phyloP scores from a whole-genome alignment of 2,113 vertebrate species.

The Oostethus manadensis region DNA sequence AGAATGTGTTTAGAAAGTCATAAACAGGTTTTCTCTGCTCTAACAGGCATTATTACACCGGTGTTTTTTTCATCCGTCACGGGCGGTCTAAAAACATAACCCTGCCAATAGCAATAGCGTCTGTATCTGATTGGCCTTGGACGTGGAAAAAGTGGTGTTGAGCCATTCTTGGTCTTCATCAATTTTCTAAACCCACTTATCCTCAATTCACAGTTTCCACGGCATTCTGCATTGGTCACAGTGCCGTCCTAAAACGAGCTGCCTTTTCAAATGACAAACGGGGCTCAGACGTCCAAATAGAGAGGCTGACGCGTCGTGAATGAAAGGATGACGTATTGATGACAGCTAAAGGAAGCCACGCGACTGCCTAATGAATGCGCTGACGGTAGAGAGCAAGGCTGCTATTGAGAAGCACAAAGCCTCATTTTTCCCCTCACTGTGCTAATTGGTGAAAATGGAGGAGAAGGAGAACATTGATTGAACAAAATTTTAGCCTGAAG shows the following conservation, averaged over 20 bases:
- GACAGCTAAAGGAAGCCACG: slow-evolving; percentile 19
- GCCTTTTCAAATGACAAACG: not conserved
- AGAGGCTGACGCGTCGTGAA: not conserved
- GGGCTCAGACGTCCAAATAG: not conserved
- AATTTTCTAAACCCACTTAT: not conserved
- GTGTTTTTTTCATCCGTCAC: no score
- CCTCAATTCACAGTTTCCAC: no score
- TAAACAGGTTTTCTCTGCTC: no score
- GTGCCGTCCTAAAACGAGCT: no score
- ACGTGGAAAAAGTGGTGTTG: no score
- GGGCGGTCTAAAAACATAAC: no score
- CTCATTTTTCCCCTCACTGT: not conserved
- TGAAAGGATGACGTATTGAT: slow-evolving; percentile 24
- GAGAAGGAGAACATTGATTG: not conserved
- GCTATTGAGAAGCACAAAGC: slow-evolving; percentile 21
- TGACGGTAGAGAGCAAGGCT: slow-evolving; percentile 4
- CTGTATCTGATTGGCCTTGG: no score
- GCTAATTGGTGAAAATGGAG: not conserved
- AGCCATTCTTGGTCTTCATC: no score
- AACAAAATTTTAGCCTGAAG: no score
- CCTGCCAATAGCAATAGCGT: no score
- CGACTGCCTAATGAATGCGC: slow-evolving; percentile 44
- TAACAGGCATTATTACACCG: no score
- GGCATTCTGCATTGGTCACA: not conserved
- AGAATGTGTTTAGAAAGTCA: no score